These are phyloP conservation scores for Leptodactylus fallax DNA, from an alignment of 2,797 vertebrate genomes.

Conservation along the genomic window DNA sequence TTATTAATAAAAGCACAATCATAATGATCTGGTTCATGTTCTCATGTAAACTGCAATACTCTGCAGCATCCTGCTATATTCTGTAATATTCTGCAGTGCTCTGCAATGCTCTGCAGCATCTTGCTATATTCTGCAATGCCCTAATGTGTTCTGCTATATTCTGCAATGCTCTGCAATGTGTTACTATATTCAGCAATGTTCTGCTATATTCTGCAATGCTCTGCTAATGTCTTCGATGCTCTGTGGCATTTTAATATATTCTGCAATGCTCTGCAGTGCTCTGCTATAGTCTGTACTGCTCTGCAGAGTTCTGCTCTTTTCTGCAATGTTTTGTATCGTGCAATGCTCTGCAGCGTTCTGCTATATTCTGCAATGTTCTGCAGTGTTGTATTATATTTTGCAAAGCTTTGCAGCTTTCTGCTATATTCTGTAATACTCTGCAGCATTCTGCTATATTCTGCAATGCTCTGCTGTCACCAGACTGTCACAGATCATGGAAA, in stretches of 20 bases:
- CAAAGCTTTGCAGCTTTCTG: no score
- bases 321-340: no score
- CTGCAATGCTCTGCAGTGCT: background rate
- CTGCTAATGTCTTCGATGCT: background rate
- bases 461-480: no score
- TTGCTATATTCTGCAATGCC: background rate
- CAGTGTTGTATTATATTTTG: background rate
- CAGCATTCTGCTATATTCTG: no score
- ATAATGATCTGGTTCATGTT: no score
- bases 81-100: background rate
- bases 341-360: background rate
- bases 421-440: no score
- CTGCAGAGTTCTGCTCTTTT: background rate
- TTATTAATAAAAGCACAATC: constrained; percentile 9
- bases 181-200: background rate
- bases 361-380: background rate
- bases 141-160: background rate
- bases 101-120: background rate
- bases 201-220: background rate
- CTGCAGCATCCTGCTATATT: background rate
- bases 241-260: background rate
- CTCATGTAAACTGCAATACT: background rate
- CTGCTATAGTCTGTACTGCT: background rate
- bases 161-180: background rate
- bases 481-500: background rate